Evolutionary conservation across 2,113 vertebrate genomes (phyloP).

Genomic region (Caranx melampygus): DNA sequence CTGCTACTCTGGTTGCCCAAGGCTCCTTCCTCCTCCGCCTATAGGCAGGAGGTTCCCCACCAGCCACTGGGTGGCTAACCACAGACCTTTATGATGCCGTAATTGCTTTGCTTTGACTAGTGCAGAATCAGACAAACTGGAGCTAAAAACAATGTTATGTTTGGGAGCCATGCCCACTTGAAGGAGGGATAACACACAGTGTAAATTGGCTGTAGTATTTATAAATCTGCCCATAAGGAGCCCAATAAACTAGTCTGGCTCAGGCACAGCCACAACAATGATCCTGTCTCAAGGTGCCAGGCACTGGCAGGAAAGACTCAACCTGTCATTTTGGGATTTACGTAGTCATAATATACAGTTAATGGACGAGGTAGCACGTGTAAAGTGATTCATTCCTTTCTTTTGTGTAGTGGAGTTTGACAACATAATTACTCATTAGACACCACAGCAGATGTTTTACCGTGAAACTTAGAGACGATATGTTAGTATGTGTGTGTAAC

Average conservation of each 20-base stretch:
- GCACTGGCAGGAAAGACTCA: slow-evolving; percentile 25
- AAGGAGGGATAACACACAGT: slow-evolving; percentile 37
- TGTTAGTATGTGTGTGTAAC: slow-evolving; percentile 19
- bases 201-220: slow-evolving; percentile 57
- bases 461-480: slow-evolving; percentile 11
- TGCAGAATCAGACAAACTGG: slow-evolving; percentile 49
- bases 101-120: slow-evolving; percentile 52
- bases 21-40: slow-evolving; percentile 31
- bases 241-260: slow-evolving; percentile 27
- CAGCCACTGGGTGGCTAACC: slow-evolving; percentile 52
- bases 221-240: slow-evolving; percentile 28
- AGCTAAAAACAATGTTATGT: slow-evolving; percentile 65
- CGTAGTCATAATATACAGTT: slow-evolving; percentile 29
- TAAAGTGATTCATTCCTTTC: slow-evolving; percentile 30
- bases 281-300: slow-evolving; percentile 34
- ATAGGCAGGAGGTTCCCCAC: slow-evolving; percentile 45
- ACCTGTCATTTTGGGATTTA: slow-evolving; percentile 30
- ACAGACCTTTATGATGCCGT: slow-evolving; percentile 62
- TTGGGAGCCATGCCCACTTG: slow-evolving; percentile 32
- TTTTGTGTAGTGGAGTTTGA: slow-evolving; percentile 39
- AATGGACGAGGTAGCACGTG: slow-evolving; percentile 8
- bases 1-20: slow-evolving; percentile 17
- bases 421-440: slow-evolving; percentile 26
- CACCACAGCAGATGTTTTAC: slow-evolving; percentile 29
- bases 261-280: slow-evolving; percentile 10